These are phyloP conservation scores for Epicauta chinensis DNA, from an alignment of 1,140 invertebrate species.

Conservation along the genomic window DNA sequence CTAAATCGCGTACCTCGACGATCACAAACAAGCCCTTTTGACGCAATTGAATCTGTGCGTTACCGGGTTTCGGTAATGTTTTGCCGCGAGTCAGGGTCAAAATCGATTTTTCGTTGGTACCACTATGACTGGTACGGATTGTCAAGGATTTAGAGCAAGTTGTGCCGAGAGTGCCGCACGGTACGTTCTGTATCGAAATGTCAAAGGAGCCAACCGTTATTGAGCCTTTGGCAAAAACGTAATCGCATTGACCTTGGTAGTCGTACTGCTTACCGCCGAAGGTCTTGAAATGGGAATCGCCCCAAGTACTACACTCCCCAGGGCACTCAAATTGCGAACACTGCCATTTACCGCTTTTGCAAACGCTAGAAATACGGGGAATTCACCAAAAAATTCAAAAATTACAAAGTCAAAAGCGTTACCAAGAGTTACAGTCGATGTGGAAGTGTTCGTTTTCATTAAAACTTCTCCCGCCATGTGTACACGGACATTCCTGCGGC, in stretches of 20 bases:
- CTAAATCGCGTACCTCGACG: slow-evolving; percentile 68
- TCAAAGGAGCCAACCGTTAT: slow-evolving; percentile 54
- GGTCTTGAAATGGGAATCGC: slow-evolving; percentile 80
- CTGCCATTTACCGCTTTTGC: slow-evolving; percentile 60
- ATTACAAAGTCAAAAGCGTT: slow-evolving; percentile 2
- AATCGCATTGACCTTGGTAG: slow-evolving; percentile 84
- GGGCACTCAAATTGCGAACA: slow-evolving; percentile 59
- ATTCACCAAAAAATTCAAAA: neutral
- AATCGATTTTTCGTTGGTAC: slow-evolving; percentile 37
- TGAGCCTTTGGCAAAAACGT: slow-evolving; percentile 69
- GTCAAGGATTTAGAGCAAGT: slow-evolving; percentile 81
- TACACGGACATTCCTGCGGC: slow-evolving; percentile 72
- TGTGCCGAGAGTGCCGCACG: slow-evolving; percentile 78
- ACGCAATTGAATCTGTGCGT: slow-evolving; percentile 47
- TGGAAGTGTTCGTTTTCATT: slow-evolving; percentile 66
- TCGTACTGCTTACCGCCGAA: slow-evolving; percentile 80
- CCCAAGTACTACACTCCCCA: slow-evolving; percentile 73
- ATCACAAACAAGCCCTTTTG: slow-evolving; percentile 70
- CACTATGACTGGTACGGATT: slow-evolving; percentile 43
- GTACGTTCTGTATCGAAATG: slow-evolving; percentile 70
- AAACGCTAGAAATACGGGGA: slow-evolving; percentile 48
- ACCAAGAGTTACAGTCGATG: slow-evolving; percentile 81
- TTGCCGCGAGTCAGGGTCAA: slow-evolving; percentile 54
- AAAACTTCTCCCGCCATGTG: slow-evolving; percentile 79
- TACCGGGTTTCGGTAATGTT: slow-evolving; percentile 43